Evolutionary conservation across 2,113 vertebrate species (phyloP), one percentile per base, ranked within the genome.

Genomic region (Kobus ellipsiprymnus): DNA sequence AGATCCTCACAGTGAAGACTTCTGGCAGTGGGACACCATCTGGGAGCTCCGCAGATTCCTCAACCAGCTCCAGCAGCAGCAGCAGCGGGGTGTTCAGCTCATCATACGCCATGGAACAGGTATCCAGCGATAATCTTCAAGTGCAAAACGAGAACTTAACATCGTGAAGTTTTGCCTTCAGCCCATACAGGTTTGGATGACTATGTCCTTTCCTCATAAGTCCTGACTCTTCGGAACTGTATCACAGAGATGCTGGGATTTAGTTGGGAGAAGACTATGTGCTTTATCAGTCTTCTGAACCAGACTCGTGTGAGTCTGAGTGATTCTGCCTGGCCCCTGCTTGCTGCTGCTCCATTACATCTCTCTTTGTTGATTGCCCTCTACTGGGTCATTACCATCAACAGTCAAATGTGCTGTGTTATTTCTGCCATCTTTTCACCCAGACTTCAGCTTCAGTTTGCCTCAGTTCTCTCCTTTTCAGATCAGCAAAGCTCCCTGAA

Each of bases 91-190:
- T 99, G 7, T 99, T 99, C 97, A 99, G 99, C 29, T 99, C 99
- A 0, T 99, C 99, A 1, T 99, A 99, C 54, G 99, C 99, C 96
- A 99, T 99, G 99, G 99, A 99, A 97, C 99, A 99, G 99, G 99
- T 99, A 98, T 11, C 21, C 87, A 52, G 52, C 7, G 14, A 27
- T 9, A 16, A 1, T 3, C 36, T 77, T 16, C 50, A 29, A 6
- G 4, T 48, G 60, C 36, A 55, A 52, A 40, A 30, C 36, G 48
- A 40, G 17, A 29, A 48, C 27, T 27, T 57, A 29, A 7, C 44
- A 4, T 55, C 36, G 4, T n/a, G n/a, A 7, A 50, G 54, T 64
- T 80, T 78, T 83, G 40, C 50, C 29, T 88, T 77, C 25, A 13
- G 71, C 62, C 44, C 13, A 0, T 29, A 0, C 15, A 23, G 50